phyloP scores from a whole-genome alignment of 1,140 invertebrate genomes.

The Caenorhabditis elegans region DNA sequence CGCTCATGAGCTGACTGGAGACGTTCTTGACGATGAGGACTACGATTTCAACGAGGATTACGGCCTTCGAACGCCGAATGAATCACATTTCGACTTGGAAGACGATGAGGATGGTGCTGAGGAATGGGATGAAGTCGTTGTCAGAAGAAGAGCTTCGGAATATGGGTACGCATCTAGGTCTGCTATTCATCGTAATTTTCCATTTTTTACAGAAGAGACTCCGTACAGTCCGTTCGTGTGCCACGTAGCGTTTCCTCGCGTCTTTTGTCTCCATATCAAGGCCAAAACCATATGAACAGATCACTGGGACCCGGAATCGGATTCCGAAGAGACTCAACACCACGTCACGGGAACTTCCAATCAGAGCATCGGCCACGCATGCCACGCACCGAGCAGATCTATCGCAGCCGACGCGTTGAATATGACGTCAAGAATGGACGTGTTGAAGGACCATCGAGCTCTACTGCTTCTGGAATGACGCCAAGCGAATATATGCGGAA shows the following conservation, averaged over 20 bases:
- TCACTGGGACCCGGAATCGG: neutral
- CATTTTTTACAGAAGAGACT: neutral
- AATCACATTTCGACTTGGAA: neutral
- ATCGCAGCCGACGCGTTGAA: neutral
- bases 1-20: constrained; percentile 10
- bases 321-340: neutral
- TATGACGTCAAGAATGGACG: neutral
- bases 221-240: neutral
- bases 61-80: neutral
- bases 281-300: neutral
- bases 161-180: neutral
- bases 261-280: neutral
- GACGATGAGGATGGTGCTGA: constrained; percentile 4
- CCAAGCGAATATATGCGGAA: neutral
- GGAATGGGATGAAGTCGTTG: neutral
- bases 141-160: neutral
- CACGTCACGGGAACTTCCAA: too few species aligned
- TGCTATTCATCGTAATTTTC: too few species aligned
- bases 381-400: neutral
- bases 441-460: neutral
- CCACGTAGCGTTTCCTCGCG: neutral
- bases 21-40: neutral
- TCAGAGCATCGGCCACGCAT: neutral
- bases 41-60: neutral
- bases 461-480: neutral